phyloP scores from a whole-genome alignment of 2,797 vertebrate species.

The Salmo trutta region DNA sequence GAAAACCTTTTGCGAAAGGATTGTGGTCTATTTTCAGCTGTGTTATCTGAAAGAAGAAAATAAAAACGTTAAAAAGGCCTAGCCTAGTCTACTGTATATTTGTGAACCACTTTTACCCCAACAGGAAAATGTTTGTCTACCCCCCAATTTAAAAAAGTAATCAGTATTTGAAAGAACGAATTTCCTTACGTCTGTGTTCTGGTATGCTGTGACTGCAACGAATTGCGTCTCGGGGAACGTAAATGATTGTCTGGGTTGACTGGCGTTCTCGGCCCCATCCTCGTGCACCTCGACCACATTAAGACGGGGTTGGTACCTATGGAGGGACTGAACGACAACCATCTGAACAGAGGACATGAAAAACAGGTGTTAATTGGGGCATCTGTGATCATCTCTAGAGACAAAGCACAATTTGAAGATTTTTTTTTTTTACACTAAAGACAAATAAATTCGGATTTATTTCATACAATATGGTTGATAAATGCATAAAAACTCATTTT shows the following conservation, averaged over 20 bases:
- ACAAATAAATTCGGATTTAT: too few relatives aligned
- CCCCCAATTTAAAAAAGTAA: not conserved
- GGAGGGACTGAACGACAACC: constrained; percentile 83
- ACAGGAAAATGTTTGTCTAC: not conserved
- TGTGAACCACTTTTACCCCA: not conserved
- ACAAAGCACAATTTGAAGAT: not conserved
- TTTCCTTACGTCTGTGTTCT: constrained; percentile 82
- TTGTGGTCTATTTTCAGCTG: constrained; percentile 87
- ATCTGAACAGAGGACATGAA: constrained; percentile 69
- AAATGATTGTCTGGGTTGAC: constrained; percentile 81
- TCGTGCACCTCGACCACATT: constrained; percentile 85
- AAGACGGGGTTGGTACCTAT: constrained; percentile 84
- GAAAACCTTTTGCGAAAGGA: constrained; percentile 86
- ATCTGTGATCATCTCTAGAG: not conserved
- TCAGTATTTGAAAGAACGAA: not conserved
- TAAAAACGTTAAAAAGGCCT: not conserved
- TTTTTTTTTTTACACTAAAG: not conserved
- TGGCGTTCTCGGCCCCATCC: constrained; percentile 81
- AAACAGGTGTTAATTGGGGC: not conserved
- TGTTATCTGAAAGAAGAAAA: constrained; percentile 72
- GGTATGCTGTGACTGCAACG: constrained; percentile 84
- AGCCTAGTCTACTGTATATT: not conserved
- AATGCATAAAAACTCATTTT: too few relatives aligned
- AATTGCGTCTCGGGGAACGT: constrained; percentile 86
- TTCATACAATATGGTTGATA: too few relatives aligned